phyloP scores from a whole-genome alignment of 1,140 invertebrate genomes.

The Drosophila sp. region DNA sequence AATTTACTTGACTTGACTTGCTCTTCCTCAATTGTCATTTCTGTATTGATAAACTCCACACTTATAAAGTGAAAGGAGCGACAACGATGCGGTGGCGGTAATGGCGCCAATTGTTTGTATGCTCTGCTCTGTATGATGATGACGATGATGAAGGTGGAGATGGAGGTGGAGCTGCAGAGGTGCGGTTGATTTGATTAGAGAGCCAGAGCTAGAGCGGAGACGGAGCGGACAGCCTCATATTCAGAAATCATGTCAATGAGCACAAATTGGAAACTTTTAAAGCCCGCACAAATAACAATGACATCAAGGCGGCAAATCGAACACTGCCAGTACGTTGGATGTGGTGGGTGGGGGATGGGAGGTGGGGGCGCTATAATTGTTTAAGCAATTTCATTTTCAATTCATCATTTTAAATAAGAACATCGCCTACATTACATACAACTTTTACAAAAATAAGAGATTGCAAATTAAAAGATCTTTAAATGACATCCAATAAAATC shows the following conservation, averaged over 20 bases:
- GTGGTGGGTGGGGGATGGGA: neutral
- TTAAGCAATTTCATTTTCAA: constrained; percentile 9
- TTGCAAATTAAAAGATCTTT: no score
- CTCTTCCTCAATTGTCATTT: constrained; percentile 76
- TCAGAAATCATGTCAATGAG: constrained; percentile 70
- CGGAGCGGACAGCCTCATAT: constrained; percentile 41
- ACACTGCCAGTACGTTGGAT: neutral
- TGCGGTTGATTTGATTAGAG: constrained; percentile 59
- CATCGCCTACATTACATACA: neutral
- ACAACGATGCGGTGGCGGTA: constrained; percentile 27
- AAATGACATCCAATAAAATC: no score
- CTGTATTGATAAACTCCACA: constrained; percentile 51
- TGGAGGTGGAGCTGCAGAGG: constrained; percentile 28
- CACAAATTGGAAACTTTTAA: constrained; percentile 63
- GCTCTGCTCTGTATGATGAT: constrained; percentile 8
- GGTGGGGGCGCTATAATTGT: neutral
- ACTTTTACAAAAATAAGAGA: no score
- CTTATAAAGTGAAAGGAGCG: constrained; percentile 75
- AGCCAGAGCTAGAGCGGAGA: constrained; percentile 1
- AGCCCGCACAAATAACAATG: constrained; percentile 28
- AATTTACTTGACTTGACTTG: constrained; percentile 49
- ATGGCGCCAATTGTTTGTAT: constrained; percentile 45
- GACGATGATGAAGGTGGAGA: neutral
- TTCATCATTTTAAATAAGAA: constrained; percentile 14
- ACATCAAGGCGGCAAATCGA: neutral